Base-by-base conservation (phyloP, 2,113 vertebrate genomes). In the Equus quagga region DNA sequence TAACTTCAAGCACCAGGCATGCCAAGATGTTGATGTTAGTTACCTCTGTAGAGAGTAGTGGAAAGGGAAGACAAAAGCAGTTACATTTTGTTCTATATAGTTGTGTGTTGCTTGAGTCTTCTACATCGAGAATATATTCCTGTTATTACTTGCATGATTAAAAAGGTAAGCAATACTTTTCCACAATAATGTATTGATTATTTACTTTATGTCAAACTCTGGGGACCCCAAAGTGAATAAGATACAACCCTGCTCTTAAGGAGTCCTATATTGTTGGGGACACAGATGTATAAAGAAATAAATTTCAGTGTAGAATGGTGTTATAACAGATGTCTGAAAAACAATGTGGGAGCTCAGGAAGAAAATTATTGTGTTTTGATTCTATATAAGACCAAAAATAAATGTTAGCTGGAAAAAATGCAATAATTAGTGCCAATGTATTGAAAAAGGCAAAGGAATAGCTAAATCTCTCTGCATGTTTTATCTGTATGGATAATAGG, bases 1-100 rank as follows among this genome's bases (percentile, higher is more conserved):
- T 84, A 60, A 75, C 14, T 91, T 92, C 21, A 90, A 79, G 79
- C 94, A 11, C 87, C 18, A 94, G 36, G 41, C 79, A 80, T 90
- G 12, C 1, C 58, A 88, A 90, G 8, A 41, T 84, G 6, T 79
- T n/a, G 36, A 58, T 86, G 1, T 70, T 26, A 56, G 19, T 62
- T 73, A 67, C 21, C 18, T 86, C 23, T 86, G 1, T 10, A 83
- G 8, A 89, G 4, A 58, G 15, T 18, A 90, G 51, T 33, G 26
- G 69, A 67, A 91, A 80, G 28, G 3, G 4, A 86, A 81, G 28
- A 92, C 49, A 51, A 69, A 80, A 83, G 19, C 18, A 70, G 15
- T 64, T 44, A 54, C 2, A 56, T 58, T 91, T 78, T 58, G 10
- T 12, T 83, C 44, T 54, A 5, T 41, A 28, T 33, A 33, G 11